Conservation (phyloP, 2,113 vertebrate genomes). For the Gadus macrocephalus region DNA sequence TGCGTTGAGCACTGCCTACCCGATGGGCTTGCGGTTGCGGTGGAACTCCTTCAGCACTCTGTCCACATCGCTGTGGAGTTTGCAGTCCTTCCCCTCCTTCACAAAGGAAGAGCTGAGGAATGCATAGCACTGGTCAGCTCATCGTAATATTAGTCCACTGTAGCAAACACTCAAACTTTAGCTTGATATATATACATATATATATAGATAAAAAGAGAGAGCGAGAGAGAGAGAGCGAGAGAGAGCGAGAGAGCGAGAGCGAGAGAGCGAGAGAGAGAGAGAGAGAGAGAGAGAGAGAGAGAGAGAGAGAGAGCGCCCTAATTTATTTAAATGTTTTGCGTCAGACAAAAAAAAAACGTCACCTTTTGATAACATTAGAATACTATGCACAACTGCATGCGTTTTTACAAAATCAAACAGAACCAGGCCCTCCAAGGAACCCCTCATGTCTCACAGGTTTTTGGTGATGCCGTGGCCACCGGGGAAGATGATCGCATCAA, state of each 20-base stretch:
- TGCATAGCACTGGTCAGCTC: neutral
- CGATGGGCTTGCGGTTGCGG: conserved; percentile 68
- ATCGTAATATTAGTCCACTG: too few species aligned
- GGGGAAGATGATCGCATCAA: conserved; percentile 71
- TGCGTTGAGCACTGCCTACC: conserved; percentile 46
- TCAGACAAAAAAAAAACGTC: neutral
- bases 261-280: too few species aligned
- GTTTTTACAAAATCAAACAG: too few species aligned
- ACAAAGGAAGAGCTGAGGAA: conserved; percentile 60
- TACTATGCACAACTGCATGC: too few species aligned
- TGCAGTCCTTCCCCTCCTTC: conserved; percentile 73
- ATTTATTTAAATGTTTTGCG: neutral
- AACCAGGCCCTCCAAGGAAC: neutral
- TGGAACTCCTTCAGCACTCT: conserved; percentile 72
- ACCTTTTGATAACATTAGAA: too few species aligned
- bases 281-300: too few species aligned
- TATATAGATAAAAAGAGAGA: too few species aligned
- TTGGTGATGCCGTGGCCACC: conserved; percentile 70
- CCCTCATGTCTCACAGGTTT: conserved; percentile 64
- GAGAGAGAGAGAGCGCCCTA: too few species aligned
- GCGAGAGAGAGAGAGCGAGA: too few species aligned
- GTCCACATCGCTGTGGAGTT: conserved; percentile 67
- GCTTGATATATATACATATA: too few species aligned
- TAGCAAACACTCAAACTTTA: too few species aligned
- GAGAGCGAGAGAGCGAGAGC: too few species aligned